Conservation (phyloP, 2,113 vertebrate species). For the Cryptotis parvus region DNA sequence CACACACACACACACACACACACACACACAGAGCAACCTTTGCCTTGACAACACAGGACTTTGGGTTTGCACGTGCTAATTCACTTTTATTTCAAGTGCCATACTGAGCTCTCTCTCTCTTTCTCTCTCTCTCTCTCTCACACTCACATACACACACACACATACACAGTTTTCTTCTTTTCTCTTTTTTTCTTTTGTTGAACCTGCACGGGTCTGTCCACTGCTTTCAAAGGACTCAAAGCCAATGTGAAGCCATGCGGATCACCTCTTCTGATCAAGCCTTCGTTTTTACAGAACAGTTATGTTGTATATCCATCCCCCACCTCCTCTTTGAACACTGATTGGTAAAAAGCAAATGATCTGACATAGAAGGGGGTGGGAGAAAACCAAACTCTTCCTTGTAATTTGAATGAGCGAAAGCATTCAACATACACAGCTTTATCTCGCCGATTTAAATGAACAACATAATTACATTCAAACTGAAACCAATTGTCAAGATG, state of each 20-base stretch:
- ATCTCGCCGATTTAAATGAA: conserved; percentile 35
- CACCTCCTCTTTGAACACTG: not conserved
- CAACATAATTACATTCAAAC: conserved; percentile 44
- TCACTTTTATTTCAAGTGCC: conserved; percentile 49
- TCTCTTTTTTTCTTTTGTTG: conserved; percentile 5
- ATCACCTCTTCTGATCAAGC: not conserved
- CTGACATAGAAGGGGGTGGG: too few relatives aligned
- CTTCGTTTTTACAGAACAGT: not conserved
- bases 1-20: not conserved
- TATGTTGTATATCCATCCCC: not conserved
- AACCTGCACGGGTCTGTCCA: not conserved
- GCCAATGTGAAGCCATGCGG: not conserved
- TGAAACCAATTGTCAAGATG: conserved; percentile 44
- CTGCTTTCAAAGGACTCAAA: not conserved
- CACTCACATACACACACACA: too few relatives aligned
- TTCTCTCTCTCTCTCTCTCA: not conserved
- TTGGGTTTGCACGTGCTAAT: not conserved
- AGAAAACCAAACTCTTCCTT: not conserved
- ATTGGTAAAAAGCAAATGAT: not conserved
- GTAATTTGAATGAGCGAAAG: not conserved
- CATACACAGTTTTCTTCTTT: not conserved
- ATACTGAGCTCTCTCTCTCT: not conserved
- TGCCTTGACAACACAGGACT: not conserved
- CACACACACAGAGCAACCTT: not conserved
- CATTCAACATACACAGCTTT: conserved; percentile 35